Conservation (phyloP, 2,888 invertebrate genomes). For the Tineola bisselliella region DNA sequence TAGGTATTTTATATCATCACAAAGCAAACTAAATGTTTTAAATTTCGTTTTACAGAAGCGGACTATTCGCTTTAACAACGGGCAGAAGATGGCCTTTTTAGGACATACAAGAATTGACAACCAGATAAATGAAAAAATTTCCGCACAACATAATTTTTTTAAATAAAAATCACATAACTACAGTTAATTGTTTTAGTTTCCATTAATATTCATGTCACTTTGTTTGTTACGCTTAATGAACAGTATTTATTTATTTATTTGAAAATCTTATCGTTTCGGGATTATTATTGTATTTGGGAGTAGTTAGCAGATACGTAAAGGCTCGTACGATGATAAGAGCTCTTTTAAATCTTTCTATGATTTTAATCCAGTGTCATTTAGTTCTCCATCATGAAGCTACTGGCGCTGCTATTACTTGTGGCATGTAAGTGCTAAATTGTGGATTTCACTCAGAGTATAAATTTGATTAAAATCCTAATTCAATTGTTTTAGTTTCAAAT, state of each 20-base stretch:
- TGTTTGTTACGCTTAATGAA: too few species aligned
- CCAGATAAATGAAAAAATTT: too few species aligned
- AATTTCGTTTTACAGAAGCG: constrained; percentile 16
- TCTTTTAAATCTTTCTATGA: neutral
- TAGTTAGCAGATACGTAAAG: neutral
- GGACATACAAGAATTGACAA: neutral
- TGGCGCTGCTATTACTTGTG: neutral
- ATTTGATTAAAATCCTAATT: neutral
- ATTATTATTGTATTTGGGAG: neutral
- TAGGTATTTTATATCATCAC: too few species aligned
- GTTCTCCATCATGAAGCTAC: constrained; percentile 7
- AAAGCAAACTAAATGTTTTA: too few species aligned
- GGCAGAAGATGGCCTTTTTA: constrained; percentile 17
- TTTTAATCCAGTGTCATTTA: neutral
- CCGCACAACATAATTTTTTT: too few species aligned
- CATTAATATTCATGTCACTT: too few species aligned
- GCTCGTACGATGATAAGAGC: neutral
- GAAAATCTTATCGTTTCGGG: neutral
- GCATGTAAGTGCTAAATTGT: neutral
- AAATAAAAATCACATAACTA: too few species aligned
- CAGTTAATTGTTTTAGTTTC: too few species aligned
- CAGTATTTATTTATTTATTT: neutral
- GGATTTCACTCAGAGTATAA: neutral
- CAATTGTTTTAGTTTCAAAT: constrained; percentile 31
- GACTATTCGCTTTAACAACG: constrained; percentile 17